phyloP scores from a whole-genome alignment of 2,888 invertebrate genomes.

The Phortica magna region DNA sequence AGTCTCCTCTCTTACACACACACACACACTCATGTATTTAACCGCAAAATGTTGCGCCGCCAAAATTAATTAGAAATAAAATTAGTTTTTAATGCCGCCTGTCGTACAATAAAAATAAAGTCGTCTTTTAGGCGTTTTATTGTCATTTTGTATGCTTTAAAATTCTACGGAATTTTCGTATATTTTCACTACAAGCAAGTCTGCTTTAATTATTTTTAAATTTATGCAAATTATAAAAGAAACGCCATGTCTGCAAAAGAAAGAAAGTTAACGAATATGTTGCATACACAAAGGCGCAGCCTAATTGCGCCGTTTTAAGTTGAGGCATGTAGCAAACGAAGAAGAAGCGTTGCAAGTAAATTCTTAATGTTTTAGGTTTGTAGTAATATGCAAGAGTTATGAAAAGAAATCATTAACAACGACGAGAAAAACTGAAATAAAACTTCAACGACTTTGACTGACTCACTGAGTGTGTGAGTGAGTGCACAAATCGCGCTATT shows the following conservation, averaged over 20 bases:
- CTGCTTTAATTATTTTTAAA: too few relatives aligned
- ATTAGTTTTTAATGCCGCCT: slow-evolving; percentile 66
- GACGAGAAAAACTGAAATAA: neutral
- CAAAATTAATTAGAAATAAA: slow-evolving; percentile 68
- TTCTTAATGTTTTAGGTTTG: slow-evolving; percentile 1
- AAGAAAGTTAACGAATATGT: neutral
- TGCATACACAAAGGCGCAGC: neutral
- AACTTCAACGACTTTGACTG: slow-evolving; percentile 2
- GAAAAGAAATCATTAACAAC: neutral
- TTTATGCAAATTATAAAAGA: too few relatives aligned
- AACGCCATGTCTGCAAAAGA: neutral
- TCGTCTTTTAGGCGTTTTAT: neutral
- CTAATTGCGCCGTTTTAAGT: neutral
- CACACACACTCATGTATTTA: neutral
- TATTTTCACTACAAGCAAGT: too few relatives aligned
- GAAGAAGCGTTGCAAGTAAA: neutral
- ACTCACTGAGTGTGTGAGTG: neutral
- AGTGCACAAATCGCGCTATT: neutral
- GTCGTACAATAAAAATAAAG: neutral
- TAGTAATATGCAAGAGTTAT: neutral
- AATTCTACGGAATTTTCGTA: neutral
- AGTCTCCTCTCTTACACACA: slow-evolving; percentile 7
- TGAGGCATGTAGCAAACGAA: neutral
- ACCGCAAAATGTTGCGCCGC: neutral
- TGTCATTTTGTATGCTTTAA: neutral